These are phyloP conservation scores for Margaritifera margaritifera DNA, from an alignment of 2,888 invertebrate species.

Conservation along the genomic window DNA sequence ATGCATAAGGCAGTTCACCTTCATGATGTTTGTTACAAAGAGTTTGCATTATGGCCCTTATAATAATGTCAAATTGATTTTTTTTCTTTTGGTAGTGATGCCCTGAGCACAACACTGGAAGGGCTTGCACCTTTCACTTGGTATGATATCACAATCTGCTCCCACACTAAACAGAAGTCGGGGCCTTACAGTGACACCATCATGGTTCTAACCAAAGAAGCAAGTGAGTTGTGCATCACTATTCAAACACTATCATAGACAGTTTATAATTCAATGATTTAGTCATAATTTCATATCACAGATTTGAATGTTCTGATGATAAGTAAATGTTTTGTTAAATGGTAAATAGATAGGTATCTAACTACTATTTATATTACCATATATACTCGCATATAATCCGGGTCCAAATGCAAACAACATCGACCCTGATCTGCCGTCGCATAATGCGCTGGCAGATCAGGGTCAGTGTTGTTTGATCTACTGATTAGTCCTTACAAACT, in stretches of 20 bases:
- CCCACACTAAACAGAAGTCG: constrained; percentile 74
- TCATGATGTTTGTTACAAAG: too few species aligned
- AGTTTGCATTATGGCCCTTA: too few species aligned
- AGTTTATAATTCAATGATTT: not conserved
- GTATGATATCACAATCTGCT: constrained; percentile 82
- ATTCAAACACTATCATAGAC: not conserved
- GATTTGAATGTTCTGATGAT: not conserved
- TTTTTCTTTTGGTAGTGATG: constrained; percentile 73
- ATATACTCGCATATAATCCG: too few species aligned
- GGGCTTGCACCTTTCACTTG: constrained; percentile 80
- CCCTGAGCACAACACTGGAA: constrained; percentile 76
- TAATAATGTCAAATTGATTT: not conserved
- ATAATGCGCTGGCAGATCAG: too few species aligned
- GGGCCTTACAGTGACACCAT: constrained; percentile 79
- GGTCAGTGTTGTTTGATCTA: too few species aligned
- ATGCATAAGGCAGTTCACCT: too few species aligned
- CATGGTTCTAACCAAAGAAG: constrained; percentile 80
- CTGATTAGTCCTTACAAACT: too few species aligned
- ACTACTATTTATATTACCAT: too few species aligned
- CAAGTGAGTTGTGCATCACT: constrained; percentile 75
- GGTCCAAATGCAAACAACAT: too few species aligned
- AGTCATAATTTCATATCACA: not conserved
- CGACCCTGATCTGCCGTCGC: too few species aligned
- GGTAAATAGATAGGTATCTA: not conserved
- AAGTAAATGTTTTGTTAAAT: not conserved